phyloP scores from a whole-genome alignment of 2,888 invertebrate species.

The Agonopterix heracliana region DNA sequence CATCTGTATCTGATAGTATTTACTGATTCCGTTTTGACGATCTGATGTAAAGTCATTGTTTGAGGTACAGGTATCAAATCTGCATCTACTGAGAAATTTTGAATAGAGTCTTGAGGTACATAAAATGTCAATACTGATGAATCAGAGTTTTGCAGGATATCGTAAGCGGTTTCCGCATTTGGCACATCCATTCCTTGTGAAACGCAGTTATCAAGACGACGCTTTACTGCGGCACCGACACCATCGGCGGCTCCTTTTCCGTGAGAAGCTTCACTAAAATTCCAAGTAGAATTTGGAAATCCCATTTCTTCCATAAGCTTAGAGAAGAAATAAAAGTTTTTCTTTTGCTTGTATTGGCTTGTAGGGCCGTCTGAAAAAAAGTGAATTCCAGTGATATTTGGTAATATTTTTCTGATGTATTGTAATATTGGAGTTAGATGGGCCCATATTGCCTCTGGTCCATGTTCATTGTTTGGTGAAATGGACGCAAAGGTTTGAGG shows the following conservation, averaged over 20 bases:
- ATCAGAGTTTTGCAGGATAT: conserved; percentile 7
- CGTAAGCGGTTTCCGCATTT: conserved; percentile 9
- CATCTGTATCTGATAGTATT: conserved; percentile 11
- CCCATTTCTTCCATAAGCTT: neutral
- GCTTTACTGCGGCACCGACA: conserved; percentile 9
- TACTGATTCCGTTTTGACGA: conserved; percentile 4
- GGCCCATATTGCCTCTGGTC: conserved; percentile 18
- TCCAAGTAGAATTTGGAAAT: conserved; percentile 7
- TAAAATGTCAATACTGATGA: conserved; percentile 5
- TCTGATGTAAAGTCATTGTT: conserved; percentile 8
- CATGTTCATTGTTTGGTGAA: conserved; percentile 11
- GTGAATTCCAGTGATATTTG: conserved; percentile 5
- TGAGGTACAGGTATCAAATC: conserved; percentile 7
- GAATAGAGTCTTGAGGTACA: conserved; percentile 4
- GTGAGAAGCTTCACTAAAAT: conserved; percentile 10
- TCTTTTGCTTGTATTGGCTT: neutral
- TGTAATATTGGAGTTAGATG: conserved; percentile 14
- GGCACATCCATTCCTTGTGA: conserved; percentile 8
- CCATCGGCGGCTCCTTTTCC: conserved; percentile 12
- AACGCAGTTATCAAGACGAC: conserved; percentile 7
- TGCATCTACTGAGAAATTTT: conserved; percentile 2
- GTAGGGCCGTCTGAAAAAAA: neutral
- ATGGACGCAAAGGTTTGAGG: conserved; percentile 9
- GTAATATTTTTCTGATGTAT: conserved; percentile 10
- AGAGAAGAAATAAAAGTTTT: neutral